Evolutionary conservation across 2,797 vertebrate species (phyloP).

Genomic region (Poeciliopsis paucimaculata): DNA sequence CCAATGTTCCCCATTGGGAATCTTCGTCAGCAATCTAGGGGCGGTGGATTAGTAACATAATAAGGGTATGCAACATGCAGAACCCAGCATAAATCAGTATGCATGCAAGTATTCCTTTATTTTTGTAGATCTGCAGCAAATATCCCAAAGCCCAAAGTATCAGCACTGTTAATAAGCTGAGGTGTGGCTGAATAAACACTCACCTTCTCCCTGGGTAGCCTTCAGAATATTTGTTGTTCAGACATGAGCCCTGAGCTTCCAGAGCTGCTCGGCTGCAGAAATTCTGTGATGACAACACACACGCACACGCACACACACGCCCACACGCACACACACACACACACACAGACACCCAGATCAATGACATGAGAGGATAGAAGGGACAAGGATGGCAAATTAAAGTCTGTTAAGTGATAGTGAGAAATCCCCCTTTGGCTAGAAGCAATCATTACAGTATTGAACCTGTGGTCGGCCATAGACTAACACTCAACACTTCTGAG

Average conservation of each 20-base stretch:
- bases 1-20: conserved; percentile 37
- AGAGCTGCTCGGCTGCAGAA: conserved; percentile 96
- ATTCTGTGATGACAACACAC: conserved; percentile 81
- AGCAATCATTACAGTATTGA: conserved; percentile 76
- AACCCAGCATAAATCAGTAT: conserved; percentile 24
- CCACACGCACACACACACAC: conserved; percentile 1
- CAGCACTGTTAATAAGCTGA: conserved; percentile 40
- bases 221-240: conserved; percentile 98
- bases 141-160: conserved; percentile 49
- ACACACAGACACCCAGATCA: conserved; percentile 50
- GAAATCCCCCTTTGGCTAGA: conserved; percentile 63
- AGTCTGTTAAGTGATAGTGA: conserved; percentile 73
- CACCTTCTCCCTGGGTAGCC: conserved; percentile 96
- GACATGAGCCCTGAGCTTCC: conserved; percentile 94
- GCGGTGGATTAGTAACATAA: conserved; percentile 44
- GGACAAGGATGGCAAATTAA: conserved; percentile 73
- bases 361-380: conserved; percentile 59
- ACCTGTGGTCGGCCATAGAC: conserved; percentile 67
- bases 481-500: conserved; percentile 64
- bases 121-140: conserved; percentile 25
- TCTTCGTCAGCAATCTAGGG: conserved; percentile 24
- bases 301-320: background rate
- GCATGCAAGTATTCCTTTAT: conserved; percentile 1
- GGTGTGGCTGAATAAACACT: conserved; percentile 46
- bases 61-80: conserved; percentile 27